Evolutionary conservation across 2,888 invertebrate species (phyloP), one percentile per base, ranked within the genome.

Genomic region (Cylindroiulus punctatus): DNA sequence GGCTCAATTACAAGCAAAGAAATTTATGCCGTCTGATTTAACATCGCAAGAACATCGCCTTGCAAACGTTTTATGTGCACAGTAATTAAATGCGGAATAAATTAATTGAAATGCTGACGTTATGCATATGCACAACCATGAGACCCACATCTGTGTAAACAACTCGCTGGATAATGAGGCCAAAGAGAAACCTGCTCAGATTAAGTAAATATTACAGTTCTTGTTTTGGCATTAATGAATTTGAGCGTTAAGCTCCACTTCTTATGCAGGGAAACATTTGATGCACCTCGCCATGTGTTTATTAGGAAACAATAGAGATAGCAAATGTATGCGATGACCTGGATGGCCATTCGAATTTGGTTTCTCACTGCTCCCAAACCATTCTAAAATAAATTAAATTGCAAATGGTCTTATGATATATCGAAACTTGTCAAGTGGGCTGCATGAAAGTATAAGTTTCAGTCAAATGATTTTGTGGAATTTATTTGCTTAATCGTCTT

Each of bases 1-100:
- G 76, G 76, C 76, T 76, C 76, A 26, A 76, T 76, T 76, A 76
- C 76, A 30, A 76, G 76, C 30, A 26, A 76, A 76, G 76, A 76
- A 76, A 76, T 76, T 76, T 76, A 76, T 76, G 8, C 10, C 76
- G 30, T 14, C 26, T 26, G 76, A 76, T 76, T 76, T 76, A 17
- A 52, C 52, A 19, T 52, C 19, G 19, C 52, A n/a, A 52, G 52
- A 76, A 76, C 30, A 76, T 30, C 12, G 8, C 76, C 12, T 30
- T 30, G 30, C 30, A 30, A 26, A 76, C 76, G 76, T 30, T 76
- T 76, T 76, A 76, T 76, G 76, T 26, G 14, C 76, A 26, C 0
- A 26, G 76, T 76, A 76, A 76, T 76, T 76, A 76, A 26, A 76
- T 76, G 76, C 30, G 30, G 76, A 76, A 76, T 76, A 76, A 76